Evolutionary conservation across 2,888 invertebrate genomes (phyloP).

Genomic region (Digitonthophagus gazella): DNA sequence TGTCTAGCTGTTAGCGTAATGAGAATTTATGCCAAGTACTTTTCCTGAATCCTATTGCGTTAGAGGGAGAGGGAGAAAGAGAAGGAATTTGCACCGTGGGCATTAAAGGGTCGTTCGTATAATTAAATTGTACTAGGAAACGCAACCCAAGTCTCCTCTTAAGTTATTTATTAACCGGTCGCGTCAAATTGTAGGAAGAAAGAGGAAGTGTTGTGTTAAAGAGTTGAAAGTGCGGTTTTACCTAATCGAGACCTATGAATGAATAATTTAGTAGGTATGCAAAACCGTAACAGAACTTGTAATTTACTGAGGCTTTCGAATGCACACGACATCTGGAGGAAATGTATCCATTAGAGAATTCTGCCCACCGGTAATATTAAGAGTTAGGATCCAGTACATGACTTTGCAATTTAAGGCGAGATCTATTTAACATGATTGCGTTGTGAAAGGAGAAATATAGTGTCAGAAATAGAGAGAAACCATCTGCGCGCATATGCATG

Average conservation of each 20-base stretch:
- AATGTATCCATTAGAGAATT: background rate
- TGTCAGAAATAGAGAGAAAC: background rate
- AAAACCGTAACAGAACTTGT: background rate
- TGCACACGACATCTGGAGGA: background rate
- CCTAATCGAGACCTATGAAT: no score
- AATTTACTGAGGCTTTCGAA: background rate
- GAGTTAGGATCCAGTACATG: background rate
- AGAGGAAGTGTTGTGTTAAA: background rate
- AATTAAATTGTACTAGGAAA: background rate
- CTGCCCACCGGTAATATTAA: background rate
- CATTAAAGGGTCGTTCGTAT: background rate
- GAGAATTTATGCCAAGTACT: background rate
- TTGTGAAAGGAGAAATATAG: background rate
- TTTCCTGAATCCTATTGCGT: background rate
- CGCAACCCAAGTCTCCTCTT: background rate
- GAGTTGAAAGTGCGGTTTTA: background rate
- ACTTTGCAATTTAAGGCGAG: background rate
- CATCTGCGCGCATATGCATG: background rate
- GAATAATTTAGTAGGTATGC: background rate
- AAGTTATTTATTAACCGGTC: background rate
- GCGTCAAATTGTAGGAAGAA: background rate
- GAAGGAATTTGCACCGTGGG: background rate
- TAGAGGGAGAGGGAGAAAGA: background rate
- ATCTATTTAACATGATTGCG: background rate
- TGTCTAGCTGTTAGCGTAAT: background rate